Base-by-base conservation (phyloP, 1,140 invertebrate genomes). In the Formica exsecta region DNA sequence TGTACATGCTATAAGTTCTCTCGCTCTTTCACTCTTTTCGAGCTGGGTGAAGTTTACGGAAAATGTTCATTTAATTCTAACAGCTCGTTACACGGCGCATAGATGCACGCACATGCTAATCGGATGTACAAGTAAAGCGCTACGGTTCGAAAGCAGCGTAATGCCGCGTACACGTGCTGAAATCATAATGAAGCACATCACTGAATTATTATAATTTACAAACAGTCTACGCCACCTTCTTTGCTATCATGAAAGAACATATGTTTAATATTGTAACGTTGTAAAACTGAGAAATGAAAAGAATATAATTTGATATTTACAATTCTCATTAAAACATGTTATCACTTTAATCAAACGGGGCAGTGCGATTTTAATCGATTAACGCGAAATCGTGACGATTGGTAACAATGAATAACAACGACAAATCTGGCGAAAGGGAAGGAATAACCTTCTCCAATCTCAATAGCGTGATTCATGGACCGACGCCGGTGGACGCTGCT, bases 31-130 rank as follows among this genome's bases (percentile, higher is more conserved):
- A 16, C 51, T 38, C 6, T 38, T 5, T 36, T 25, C 66, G 48
- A 70, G 16, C 48, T 57, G 38, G 11, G 44, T 29, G 66, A 41
- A 68, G 71, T 22, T 86, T 36, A 76, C 61, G 54, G 64, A 44
- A 86, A 86, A 80, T 83, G 51, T 74, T 41, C 41, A 48, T 51
- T 44, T 65, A 89, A 83, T 89, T 73, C 57, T 83, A 76, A 81
- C 83, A 38, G 32, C 36, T 76, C 83, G 41, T 74, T 81, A 54
- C 66, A 22, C 70, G 32, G 9, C 29, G 84, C 48, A 68, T 38
- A 75, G 32, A 76, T 38, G n/a, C 41, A 19, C 13, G n/a, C 38
- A 11, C 44, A 22, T 25, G 32, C 54, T 68, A 64, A 70, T 70
- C 41, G 54, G 57, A 83, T 48, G 25, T 74, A 38, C 44, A 38